Evolutionary conservation across 2,797 vertebrate genomes (phyloP).

Genomic region (Acanthurus lineatus): DNA sequence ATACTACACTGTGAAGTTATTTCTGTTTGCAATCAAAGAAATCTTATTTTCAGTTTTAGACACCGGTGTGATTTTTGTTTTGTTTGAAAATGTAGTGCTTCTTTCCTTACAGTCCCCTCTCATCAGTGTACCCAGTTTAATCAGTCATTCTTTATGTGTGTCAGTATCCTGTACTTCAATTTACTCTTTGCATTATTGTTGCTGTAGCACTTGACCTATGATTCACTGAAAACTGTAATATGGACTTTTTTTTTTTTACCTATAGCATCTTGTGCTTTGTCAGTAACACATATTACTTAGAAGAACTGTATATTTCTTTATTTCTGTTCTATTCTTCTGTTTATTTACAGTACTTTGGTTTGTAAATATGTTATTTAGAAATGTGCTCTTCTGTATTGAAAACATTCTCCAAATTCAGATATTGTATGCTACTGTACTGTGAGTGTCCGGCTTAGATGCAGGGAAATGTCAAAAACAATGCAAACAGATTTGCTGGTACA

Average conservation of each 20-base stretch:
- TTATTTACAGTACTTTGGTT: slow-evolving; percentile 71
- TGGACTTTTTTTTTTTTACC: slow-evolving; percentile 63
- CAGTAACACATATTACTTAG: slow-evolving; percentile 62
- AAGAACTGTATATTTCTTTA: slow-evolving; percentile 48
- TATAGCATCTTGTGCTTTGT: slow-evolving; percentile 69
- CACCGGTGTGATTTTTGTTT: slow-evolving; percentile 47
- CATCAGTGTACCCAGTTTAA: slow-evolving; percentile 32
- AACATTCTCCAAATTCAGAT: slow-evolving; percentile 69
- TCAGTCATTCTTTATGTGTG: slow-evolving; percentile 56
- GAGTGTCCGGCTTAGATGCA: slow-evolving; percentile 79
- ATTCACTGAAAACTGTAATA: slow-evolving; percentile 66
- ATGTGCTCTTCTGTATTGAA: slow-evolving; percentile 68
- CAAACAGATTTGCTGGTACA: slow-evolving; percentile 80
- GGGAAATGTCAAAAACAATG: slow-evolving; percentile 81
- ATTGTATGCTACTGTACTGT: slow-evolving; percentile 81
- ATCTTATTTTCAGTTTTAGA: slow-evolving; percentile 61
- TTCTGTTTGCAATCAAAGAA: slow-evolving; percentile 68
- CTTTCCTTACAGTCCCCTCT: slow-evolving; percentile 20
- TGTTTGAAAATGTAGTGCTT: slow-evolving; percentile 47
- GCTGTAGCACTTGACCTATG: slow-evolving; percentile 67
- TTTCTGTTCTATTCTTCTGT: slow-evolving; percentile 45
- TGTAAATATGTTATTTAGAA: slow-evolving; percentile 79
- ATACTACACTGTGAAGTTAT: slow-evolving; percentile 79
- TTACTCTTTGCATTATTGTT: slow-evolving; percentile 61
- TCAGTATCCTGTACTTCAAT: slow-evolving; percentile 40